Evolutionary conservation across 2,797 vertebrate species (phyloP).

Genomic region (Hipposideros larvatus): DNA sequence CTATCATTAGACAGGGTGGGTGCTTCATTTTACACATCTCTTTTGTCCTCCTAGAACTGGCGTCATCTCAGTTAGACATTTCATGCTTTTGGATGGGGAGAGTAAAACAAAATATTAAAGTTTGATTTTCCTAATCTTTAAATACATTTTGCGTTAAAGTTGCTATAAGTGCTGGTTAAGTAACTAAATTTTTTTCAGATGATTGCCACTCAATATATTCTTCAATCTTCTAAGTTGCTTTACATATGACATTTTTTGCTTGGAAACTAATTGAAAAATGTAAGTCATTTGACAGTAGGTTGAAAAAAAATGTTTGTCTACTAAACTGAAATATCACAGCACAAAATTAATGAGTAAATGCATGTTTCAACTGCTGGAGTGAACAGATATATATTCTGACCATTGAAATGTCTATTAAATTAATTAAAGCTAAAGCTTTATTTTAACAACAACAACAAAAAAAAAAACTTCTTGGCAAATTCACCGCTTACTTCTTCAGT

Average conservation of each 20-base stretch:
- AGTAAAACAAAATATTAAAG: background rate
- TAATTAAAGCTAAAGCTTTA: background rate
- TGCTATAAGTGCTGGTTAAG: background rate
- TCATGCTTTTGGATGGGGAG: background rate
- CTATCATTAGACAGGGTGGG: constrained; percentile 4
- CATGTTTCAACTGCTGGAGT: background rate
- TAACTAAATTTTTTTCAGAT: background rate
- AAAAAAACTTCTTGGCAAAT: background rate
- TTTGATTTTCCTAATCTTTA: background rate
- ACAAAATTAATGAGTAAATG: background rate
- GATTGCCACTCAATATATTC: background rate
- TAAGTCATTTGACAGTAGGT: background rate
- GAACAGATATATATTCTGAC: background rate
- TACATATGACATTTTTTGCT: background rate
- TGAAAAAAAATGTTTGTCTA: background rate
- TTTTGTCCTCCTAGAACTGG: background rate
- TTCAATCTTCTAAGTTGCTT: constrained; percentile 48
- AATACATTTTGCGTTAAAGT: background rate
- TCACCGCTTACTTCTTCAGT: background rate
- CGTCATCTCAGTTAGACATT: constrained; percentile 23
- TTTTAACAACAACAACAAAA: background rate
- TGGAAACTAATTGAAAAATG: constrained; percentile 19
- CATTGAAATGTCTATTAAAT: background rate
- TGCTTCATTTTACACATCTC: constrained; percentile 52
- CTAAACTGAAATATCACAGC: background rate